A percentile compares a stretch with the other conserved stretches of the same genome.
phyloP scores from a whole-genome alignment of 2,113 vertebrate species.

The Haemorhous mexicanus region DNA sequence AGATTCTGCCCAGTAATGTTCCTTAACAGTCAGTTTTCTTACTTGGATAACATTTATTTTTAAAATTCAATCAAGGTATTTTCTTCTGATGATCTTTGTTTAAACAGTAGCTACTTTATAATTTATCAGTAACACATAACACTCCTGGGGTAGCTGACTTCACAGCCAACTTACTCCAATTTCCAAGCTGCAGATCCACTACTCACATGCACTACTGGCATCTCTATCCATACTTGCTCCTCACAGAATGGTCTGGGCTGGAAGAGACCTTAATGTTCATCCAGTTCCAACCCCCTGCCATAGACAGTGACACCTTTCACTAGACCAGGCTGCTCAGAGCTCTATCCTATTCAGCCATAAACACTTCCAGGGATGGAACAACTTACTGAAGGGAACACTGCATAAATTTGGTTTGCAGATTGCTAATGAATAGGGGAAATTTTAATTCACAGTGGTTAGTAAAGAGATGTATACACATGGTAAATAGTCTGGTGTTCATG shows the following conservation, averaged over 20 bases:
- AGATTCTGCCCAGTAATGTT: background rate
- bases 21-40: background rate
- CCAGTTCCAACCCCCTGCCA: background rate
- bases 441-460: background rate
- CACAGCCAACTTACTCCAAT: background rate
- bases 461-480: background rate
- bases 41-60: background rate
- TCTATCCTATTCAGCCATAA: background rate
- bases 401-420: background rate
- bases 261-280: background rate
- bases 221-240: background rate
- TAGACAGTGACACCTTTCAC: background rate
- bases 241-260: background rate
- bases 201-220: background rate
- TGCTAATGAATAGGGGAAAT: background rate
- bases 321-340: background rate
- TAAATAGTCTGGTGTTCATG: background rate
- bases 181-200: background rate
- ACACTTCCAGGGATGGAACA: background rate
- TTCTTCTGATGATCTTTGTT: background rate
- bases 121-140: background rate
- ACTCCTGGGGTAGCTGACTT: background rate
- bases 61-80: background rate
- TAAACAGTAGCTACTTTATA: background rate
- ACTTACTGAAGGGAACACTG: background rate